phyloP scores from a whole-genome alignment of 2,797 vertebrate species.

The Rhabdomys pumilio region DNA sequence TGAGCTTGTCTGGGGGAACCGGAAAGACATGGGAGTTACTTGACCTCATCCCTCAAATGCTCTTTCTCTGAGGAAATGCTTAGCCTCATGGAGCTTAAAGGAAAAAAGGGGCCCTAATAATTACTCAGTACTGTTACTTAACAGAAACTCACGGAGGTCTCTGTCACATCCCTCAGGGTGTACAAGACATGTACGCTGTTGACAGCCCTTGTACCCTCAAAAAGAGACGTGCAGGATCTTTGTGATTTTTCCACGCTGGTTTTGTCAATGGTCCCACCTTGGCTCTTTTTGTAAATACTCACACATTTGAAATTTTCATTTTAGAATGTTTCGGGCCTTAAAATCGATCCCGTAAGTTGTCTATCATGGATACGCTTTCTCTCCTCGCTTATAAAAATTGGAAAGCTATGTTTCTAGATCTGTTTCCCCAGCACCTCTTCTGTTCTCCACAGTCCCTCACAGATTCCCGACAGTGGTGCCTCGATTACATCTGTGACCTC shows the following conservation, averaged over 20 bases:
- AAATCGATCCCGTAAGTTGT: neutral
- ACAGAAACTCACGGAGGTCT: neutral
- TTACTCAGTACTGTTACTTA: neutral
- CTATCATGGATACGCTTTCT: neutral
- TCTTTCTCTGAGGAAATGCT: constrained; percentile 25
- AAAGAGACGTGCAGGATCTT: neutral
- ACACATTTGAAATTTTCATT: neutral
- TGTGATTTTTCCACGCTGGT: neutral
- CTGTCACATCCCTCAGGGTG: neutral
- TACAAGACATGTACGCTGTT: neutral
- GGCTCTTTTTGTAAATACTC: neutral
- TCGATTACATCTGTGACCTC: constrained; percentile 78
- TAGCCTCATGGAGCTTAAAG: neutral
- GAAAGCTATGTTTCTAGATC: constrained; percentile 63
- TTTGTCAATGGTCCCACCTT: neutral
- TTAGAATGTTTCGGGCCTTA: constrained; percentile 37
- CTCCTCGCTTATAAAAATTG: constrained; percentile 17
- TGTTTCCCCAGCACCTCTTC: constrained; percentile 8
- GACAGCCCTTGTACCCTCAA: neutral
- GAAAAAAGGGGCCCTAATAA: neutral
- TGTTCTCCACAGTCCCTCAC: constrained; percentile 11
- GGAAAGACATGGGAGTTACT: neutral
- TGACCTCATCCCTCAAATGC: neutral
- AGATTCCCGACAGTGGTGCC: constrained; percentile 73
- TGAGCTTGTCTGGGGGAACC: neutral